phyloP scores from a whole-genome alignment of 2,113 vertebrate species.

The Oceanites oceanicus region DNA sequence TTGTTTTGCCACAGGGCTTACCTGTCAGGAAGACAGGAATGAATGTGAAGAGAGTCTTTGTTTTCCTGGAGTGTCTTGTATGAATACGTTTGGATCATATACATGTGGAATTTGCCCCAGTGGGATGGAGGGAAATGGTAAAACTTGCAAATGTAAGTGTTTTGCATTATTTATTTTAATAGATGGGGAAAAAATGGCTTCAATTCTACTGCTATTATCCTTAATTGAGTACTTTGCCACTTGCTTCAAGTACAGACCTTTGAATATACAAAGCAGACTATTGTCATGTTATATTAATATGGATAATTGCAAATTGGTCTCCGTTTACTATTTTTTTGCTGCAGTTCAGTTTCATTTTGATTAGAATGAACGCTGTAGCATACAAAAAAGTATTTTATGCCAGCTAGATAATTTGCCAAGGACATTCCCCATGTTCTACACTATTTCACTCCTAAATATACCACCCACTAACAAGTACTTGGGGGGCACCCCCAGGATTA shows the following conservation, averaged over 20 bases:
- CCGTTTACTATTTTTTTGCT: neutral
- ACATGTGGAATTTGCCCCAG: slow-evolving; percentile 72
- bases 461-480: neutral
- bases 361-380: neutral
- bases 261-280: neutral
- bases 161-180: neutral
- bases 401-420: neutral
- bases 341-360: neutral
- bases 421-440: neutral
- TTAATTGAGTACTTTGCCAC: neutral
- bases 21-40: slow-evolving; percentile 77
- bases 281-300: neutral
- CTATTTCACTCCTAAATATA: neutral
- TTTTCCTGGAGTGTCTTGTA: slow-evolving; percentile 73
- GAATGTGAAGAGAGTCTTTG: slow-evolving; percentile 76
- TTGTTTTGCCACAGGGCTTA: slow-evolving; percentile 64
- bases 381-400: neutral
- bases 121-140: slow-evolving; percentile 75
- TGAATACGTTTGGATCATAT: slow-evolving; percentile 77
- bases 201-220: neutral
- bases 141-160: slow-evolving; percentile 69
- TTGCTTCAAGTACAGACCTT: neutral
- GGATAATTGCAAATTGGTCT: neutral
- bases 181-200: neutral
- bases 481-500: neutral